Conservation (phyloP, 2,797 vertebrate genomes). For the Trematomus bernacchii region DNA sequence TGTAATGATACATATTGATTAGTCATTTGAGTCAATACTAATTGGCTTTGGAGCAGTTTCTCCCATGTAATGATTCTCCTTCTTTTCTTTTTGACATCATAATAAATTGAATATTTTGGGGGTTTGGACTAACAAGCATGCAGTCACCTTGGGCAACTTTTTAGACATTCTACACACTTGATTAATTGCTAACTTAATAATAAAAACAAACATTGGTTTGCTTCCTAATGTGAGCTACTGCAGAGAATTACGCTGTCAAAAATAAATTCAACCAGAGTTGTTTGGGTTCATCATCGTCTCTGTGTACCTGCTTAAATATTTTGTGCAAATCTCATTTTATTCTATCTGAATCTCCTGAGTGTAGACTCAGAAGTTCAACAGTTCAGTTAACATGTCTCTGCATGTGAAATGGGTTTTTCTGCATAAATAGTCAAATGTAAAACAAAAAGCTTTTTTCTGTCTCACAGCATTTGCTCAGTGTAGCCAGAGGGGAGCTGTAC, state of each 20-base stretch:
- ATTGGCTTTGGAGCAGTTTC: neutral
- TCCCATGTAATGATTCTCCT: neutral
- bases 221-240: neutral
- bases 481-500: slow-evolving; percentile 37
- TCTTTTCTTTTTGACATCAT: neutral
- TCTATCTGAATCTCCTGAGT: neutral
- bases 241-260: slow-evolving; percentile 5
- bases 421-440: slow-evolving; percentile 8
- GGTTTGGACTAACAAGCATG: neutral
- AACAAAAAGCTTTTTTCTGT: slow-evolving; percentile 4
- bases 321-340: slow-evolving; percentile 2
- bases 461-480: slow-evolving; percentile 21
- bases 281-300: neutral
- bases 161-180: neutral
- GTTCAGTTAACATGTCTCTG: neutral
- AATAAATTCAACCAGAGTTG: neutral
- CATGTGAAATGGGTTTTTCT: slow-evolving; percentile 19
- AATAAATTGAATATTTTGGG: neutral
- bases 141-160: neutral
- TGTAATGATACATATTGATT: neutral
- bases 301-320: neutral
- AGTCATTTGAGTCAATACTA: neutral
- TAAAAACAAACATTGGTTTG: neutral
- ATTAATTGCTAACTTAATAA: slow-evolving; percentile 1
- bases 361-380: slow-evolving; percentile 1